Conservation (phyloP, 1,140 invertebrate species). For the Xylocopa sonorina region DNA sequence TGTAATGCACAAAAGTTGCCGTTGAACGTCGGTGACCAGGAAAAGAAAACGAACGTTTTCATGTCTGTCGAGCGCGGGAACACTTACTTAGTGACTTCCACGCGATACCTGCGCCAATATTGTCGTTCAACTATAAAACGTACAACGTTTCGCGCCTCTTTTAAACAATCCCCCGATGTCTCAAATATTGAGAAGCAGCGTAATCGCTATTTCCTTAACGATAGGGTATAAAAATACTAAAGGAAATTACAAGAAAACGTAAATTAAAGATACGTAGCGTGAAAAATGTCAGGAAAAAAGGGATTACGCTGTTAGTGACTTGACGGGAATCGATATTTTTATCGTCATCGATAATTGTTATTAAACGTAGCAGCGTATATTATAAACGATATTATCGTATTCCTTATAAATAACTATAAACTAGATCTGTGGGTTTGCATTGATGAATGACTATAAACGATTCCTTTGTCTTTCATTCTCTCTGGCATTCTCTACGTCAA, state of each 20-base stretch:
- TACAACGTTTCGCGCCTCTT: too few species aligned
- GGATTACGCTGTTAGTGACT: constrained; percentile 29
- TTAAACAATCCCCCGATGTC: constrained; percentile 51
- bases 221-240: constrained; percentile 33
- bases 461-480: constrained; percentile 60
- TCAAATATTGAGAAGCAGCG: constrained; percentile 49
- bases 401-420: constrained; percentile 72
- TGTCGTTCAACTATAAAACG: constrained; percentile 9
- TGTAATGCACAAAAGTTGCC: background rate
- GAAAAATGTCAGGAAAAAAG: constrained; percentile 20
- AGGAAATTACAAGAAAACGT: background rate
- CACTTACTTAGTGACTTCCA: too few species aligned
- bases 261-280: constrained; percentile 10
- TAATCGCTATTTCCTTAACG: constrained; percentile 35
- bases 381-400: constrained; percentile 55
- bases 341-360: background rate
- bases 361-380: constrained; percentile 54
- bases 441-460: constrained; percentile 77
- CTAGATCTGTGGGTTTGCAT: constrained; percentile 74
- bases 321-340: constrained; percentile 29
- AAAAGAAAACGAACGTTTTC: too few species aligned
- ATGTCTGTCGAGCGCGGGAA: too few species aligned
- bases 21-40: background rate
- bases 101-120: constrained; percentile 45
- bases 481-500: constrained; percentile 6